phyloP scores from a whole-genome alignment of 1,140 invertebrate genomes.

The Hyposmocoma kahamanoa region DNA sequence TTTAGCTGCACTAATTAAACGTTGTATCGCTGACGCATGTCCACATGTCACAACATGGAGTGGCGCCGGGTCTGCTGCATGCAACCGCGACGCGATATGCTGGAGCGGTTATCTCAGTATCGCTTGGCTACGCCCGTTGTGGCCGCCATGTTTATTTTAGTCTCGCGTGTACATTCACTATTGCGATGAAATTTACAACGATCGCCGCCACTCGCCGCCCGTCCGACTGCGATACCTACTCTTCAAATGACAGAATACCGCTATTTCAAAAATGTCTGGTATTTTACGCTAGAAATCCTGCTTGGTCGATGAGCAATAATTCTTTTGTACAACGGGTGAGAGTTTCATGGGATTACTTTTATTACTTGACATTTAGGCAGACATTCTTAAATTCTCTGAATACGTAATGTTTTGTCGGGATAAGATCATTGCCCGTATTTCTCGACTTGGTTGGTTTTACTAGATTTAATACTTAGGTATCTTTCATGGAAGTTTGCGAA shows the following conservation, averaged over 20 bases:
- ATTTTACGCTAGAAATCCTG: conserved; percentile 50
- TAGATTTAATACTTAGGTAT: too few relatives aligned
- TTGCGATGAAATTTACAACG: conserved; percentile 63
- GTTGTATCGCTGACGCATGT: conserved; percentile 26
- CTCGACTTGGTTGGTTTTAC: too few relatives aligned
- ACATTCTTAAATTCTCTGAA: background rate
- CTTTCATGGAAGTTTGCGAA: too few relatives aligned
- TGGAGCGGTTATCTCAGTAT: conserved; percentile 56
- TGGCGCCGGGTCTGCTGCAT: conserved; percentile 17
- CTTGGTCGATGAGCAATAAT: conserved; percentile 45
- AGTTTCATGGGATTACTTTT: conserved; percentile 32
- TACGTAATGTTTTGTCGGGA: background rate
- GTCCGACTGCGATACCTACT: conserved; percentile 44
- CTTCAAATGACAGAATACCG: conserved; percentile 54
- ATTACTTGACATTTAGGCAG: conserved; percentile 14
- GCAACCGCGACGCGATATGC: conserved; percentile 29
- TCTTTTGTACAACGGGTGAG: conserved; percentile 39
- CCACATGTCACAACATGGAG: conserved; percentile 37
- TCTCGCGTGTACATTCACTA: conserved; percentile 57
- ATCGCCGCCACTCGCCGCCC: conserved; percentile 49
- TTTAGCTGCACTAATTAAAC: conserved; percentile 42
- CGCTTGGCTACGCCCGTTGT: conserved; percentile 53
- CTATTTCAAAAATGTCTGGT: conserved; percentile 63
- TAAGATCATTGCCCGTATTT: background rate
- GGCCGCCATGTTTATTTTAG: conserved; percentile 63